Evolutionary conservation across 1,140 invertebrate genomes (phyloP).

Genomic region (Asobara japonica): DNA sequence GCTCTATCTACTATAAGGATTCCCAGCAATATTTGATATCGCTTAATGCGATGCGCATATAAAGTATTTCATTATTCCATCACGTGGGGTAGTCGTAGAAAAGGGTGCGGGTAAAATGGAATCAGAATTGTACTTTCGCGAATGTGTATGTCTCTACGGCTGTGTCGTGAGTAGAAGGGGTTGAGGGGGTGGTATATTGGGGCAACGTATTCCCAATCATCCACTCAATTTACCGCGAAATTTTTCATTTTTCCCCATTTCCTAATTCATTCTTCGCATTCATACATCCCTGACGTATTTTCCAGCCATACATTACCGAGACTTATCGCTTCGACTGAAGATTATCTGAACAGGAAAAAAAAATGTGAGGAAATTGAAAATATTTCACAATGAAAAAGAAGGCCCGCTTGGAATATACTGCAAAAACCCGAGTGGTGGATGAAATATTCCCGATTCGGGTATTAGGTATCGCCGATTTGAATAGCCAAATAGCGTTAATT

Average conservation of each 20-base stretch:
- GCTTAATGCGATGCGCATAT: constrained; percentile 42
- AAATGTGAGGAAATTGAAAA: background rate
- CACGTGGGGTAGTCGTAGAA: background rate
- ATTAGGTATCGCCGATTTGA: too few relatives aligned
- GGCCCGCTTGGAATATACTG: too few relatives aligned
- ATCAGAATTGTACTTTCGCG: constrained; percentile 24
- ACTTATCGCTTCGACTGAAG: background rate
- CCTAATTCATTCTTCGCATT: background rate
- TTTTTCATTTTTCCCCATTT: too few relatives aligned
- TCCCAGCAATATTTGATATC: constrained; percentile 36
- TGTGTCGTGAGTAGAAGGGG: background rate
- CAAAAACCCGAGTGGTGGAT: too few relatives aligned
- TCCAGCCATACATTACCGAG: background rate
- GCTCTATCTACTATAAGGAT: background rate
- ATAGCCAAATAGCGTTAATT: too few relatives aligned
- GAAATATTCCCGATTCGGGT: too few relatives aligned
- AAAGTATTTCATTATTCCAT: constrained; percentile 41
- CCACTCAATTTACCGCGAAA: background rate
- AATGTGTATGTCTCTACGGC: background rate
- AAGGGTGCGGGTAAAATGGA: constrained; percentile 23
- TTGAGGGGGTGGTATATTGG: background rate
- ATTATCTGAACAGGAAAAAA: background rate
- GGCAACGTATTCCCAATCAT: background rate
- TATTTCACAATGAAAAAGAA: too few relatives aligned
- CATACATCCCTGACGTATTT: background rate